Conservation (phyloP, 2,113 vertebrate genomes). For the Lepisosteus osseus region DNA sequence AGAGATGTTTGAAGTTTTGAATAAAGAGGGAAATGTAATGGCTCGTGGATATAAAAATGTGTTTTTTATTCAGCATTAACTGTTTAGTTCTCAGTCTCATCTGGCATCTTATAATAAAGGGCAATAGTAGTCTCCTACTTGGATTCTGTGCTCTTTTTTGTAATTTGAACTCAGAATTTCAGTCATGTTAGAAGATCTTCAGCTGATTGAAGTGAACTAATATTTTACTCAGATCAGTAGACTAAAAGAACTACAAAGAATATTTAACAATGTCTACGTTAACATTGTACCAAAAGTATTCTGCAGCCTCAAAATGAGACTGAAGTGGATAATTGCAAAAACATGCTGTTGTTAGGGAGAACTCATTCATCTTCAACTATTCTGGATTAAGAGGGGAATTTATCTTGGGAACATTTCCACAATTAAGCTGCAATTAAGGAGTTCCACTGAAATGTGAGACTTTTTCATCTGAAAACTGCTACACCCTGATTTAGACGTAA, state of each 20-base stretch:
- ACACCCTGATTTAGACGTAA: slow-evolving; percentile 28
- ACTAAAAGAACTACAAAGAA: not conserved
- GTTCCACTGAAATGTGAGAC: slow-evolving; percentile 23
- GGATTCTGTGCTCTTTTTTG: slow-evolving; percentile 16
- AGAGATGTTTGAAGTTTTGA: too few relatives aligned
- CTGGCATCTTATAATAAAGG: slow-evolving; percentile 17
- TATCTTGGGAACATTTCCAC: slow-evolving; percentile 39
- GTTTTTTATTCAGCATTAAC: too few relatives aligned
- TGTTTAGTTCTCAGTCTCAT: not conserved
- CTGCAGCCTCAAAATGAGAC: slow-evolving; percentile 17
- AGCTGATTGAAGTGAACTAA: slow-evolving; percentile 24
- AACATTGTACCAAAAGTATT: slow-evolving; percentile 16
- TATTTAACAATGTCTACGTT: not conserved
- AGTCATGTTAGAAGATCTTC: slow-evolving; percentile 7
- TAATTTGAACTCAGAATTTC: slow-evolving; percentile 8
- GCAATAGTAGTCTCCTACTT: slow-evolving; percentile 7
- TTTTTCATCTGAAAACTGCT: slow-evolving; percentile 40
- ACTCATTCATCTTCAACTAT: slow-evolving; percentile 44
- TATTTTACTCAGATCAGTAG: slow-evolving; percentile 20
- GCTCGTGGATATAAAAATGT: too few relatives aligned
- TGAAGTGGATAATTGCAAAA: slow-evolving; percentile 33
- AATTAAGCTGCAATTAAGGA: slow-evolving; percentile 28
- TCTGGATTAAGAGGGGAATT: slow-evolving; percentile 33
- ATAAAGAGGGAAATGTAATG: too few relatives aligned
- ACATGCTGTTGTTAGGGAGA: slow-evolving; percentile 27